Evolutionary conservation across 2,113 vertebrate species (phyloP), one percentile per base, ranked within the genome.

Genomic region (Ceuthmochares aereus): DNA sequence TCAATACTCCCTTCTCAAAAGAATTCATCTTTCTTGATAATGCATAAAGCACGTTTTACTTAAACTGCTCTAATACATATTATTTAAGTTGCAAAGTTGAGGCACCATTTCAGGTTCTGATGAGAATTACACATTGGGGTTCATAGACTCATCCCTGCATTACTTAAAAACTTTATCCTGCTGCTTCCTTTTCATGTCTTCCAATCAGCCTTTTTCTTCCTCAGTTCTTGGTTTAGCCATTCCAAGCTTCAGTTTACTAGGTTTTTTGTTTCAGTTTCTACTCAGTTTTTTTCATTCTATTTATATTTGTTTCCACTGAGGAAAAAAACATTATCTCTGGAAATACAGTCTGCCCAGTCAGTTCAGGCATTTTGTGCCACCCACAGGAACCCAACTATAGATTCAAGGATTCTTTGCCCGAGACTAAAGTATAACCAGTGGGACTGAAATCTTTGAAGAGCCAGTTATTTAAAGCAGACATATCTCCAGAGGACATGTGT

Each of bases 201-300:
- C 40, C 13, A 9, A 27, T 5, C 4, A 6, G 14, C 5, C 3
- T 69, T 26, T 68, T 85, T 4, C 22, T 75, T 75, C 27, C 12
- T 51, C 40, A 9, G 19, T 43, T 91, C 42, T 64, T 34, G 13
- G 4, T 55, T 75, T 45, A 32, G 4, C 8, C 11, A 51, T 59
- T 62, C 25, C 21, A 67, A 77, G 3, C 0, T 4, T 7, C 4
- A 43, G 6, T 9, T 59, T 77, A 32, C 40, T 9, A 40, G 4
- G 2, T 9, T 3, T 34, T 82, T 40, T 43, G 3, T 63, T 85
- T 56, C 32, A 60, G 3, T 43, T 90, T 79, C 15, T 68, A 11
- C 10, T 64, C 0, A 7, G 2, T 34, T 20, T 59, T 36, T 34
- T 0, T 15, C 14, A 47, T 37, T 68, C n/a, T 42, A 21, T 7